Conservation (phyloP, 1,140 invertebrate genomes). For the Leptinotarsa undecemlineata region DNA sequence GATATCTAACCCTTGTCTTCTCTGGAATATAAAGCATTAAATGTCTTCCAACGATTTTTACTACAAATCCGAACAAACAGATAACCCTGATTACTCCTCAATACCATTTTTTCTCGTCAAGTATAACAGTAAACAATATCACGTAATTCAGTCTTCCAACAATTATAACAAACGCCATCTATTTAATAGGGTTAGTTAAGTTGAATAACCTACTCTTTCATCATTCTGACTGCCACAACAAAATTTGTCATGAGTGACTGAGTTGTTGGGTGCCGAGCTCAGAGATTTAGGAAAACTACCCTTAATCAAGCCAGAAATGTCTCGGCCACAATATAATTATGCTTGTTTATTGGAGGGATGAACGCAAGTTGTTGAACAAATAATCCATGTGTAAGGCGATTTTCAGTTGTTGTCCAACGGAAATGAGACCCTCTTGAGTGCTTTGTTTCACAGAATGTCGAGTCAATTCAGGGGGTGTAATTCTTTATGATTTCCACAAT, state of each 20-base stretch:
- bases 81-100: not conserved
- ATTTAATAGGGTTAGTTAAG: not conserved
- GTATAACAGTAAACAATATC: not conserved
- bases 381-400: constrained; percentile 9
- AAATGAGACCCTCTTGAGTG: not conserved
- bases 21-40: too few relatives aligned
- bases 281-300: constrained; percentile 7
- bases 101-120: not conserved
- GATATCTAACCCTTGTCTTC: too few relatives aligned
- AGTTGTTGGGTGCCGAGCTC: not conserved
- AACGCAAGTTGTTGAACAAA: constrained; percentile 11
- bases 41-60: too few relatives aligned
- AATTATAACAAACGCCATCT: not conserved
- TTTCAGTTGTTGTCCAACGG: not conserved
- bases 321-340: constrained; percentile 24
- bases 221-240: not conserved
- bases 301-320: constrained; percentile 18
- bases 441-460: too few relatives aligned
- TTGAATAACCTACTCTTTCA: not conserved
- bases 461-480: too few relatives aligned
- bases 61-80: not conserved
- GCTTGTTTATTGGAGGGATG: constrained; percentile 24
- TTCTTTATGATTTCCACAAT: too few relatives aligned
- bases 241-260: not conserved
- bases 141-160: not conserved